Conservation (phyloP, 2,888 invertebrate genomes). For the Habroteleia sp. region DNA sequence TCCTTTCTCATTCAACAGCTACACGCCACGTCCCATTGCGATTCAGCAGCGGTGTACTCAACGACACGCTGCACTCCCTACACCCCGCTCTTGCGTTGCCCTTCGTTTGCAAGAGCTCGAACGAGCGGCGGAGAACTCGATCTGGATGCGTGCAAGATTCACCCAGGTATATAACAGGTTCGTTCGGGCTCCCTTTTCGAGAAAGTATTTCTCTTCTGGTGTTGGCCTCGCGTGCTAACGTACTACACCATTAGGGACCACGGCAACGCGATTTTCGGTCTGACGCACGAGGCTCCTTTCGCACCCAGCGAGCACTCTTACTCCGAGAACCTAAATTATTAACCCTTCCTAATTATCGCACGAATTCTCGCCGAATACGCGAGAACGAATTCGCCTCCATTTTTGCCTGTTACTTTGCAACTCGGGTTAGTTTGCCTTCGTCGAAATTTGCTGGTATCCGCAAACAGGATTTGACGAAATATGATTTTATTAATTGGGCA, state of each 20-base stretch:
- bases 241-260: conserved; percentile 45
- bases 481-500: too few relatives aligned
- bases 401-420: too few relatives aligned
- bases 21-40: conserved; percentile 63
- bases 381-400: too few relatives aligned
- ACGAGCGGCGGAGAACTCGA: conserved; percentile 58
- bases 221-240: conserved; percentile 54
- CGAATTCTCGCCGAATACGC: conserved; percentile 31
- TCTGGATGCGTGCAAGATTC: conserved; percentile 72
- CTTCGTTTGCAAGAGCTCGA: conserved; percentile 8
- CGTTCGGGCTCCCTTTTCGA: conserved; percentile 73
- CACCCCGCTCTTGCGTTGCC: background rate
- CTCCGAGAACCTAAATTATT: conserved; percentile 39
- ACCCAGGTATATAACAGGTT: conserved; percentile 78
- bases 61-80: conserved; percentile 14
- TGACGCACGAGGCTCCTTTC: conserved; percentile 20
- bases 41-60: conserved; percentile 45
- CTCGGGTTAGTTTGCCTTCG: too few relatives aligned
- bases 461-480: too few relatives aligned
- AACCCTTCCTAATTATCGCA: conserved; percentile 42
- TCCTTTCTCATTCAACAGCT: conserved; percentile 64
- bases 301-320: conserved; percentile 26
- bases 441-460: too few relatives aligned
- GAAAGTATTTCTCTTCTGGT: conserved; percentile 63
- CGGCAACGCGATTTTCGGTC: conserved; percentile 39